Percentiles rank a stretch among this genome's conserved stretches.
Evolutionary conservation across 2,797 vertebrate species (phyloP).

Genomic region (Simalia tracyae): DNA sequence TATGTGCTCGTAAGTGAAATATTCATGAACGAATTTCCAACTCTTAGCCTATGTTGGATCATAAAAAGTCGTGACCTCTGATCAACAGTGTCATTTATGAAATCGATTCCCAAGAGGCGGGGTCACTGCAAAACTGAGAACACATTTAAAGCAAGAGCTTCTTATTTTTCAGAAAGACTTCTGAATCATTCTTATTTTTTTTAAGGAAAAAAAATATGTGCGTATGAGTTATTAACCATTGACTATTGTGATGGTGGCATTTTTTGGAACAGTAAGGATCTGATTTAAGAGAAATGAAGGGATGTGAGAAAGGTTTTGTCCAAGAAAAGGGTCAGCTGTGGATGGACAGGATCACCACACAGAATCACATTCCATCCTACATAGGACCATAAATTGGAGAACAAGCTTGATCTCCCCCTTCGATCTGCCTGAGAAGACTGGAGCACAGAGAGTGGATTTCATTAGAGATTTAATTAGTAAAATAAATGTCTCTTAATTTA

Average conservation of each 20-base stretch:
- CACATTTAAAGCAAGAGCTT: conserved; percentile 47
- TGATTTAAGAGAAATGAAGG: conserved; percentile 26
- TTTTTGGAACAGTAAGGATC: conserved; percentile 28
- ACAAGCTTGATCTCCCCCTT: conserved; percentile 43
- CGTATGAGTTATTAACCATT: conserved; percentile 44
- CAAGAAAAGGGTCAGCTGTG: conserved; percentile 30
- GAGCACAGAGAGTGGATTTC: conserved; percentile 42
- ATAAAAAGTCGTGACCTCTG: conserved; percentile 51
- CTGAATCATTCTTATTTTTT: conserved; percentile 20
- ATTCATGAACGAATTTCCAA: conserved; percentile 68
- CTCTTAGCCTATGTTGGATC: conserved; percentile 70
- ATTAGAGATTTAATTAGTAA: conserved; percentile 49
- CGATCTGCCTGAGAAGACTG: conserved; percentile 48
- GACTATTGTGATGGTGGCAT: conserved; percentile 25
- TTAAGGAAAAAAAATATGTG: background rate
- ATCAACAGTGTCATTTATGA: conserved; percentile 50
- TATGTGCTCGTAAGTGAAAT: conserved; percentile 77
- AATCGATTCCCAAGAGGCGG: conserved; percentile 66
- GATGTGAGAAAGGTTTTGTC: conserved; percentile 64
- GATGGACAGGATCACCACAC: conserved; percentile 6
- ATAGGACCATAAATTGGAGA: conserved; percentile 53
- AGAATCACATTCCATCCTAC: conserved; percentile 49
- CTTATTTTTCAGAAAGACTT: background rate
- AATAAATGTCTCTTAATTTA: background rate
- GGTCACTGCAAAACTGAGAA: conserved; percentile 63